A percentile compares a stretch with the other conserved stretches of the same genome.
phyloP scores from a whole-genome alignment of 2,888 invertebrate species.

The Anorthoa munda region DNA sequence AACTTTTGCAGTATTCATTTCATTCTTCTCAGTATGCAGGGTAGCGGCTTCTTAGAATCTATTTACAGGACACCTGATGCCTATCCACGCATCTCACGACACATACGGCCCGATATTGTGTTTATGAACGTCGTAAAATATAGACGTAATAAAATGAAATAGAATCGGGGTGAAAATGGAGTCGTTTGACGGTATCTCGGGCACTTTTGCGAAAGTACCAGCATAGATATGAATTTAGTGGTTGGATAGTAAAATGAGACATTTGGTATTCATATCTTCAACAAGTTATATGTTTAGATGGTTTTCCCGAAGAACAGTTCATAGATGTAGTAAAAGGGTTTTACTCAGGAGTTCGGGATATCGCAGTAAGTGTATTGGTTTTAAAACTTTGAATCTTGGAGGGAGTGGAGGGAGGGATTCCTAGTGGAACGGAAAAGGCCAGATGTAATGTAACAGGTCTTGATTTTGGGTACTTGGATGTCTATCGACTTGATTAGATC shows the following conservation, averaged over 20 bases:
- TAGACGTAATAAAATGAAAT: constrained; percentile 47
- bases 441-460: too few relatives aligned
- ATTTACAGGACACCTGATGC: constrained; percentile 68
- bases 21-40: background rate
- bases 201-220: constrained; percentile 13
- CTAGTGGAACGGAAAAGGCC: too few relatives aligned
- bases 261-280: constrained; percentile 32
- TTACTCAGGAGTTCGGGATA: background rate
- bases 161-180: constrained; percentile 34
- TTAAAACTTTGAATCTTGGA: background rate
- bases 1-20: constrained; percentile 26
- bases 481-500: background rate
- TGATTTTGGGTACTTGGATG: background rate
- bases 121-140: constrained; percentile 58
- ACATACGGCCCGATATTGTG: constrained; percentile 47
- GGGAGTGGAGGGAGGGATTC: background rate
- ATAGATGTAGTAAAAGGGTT: background rate
- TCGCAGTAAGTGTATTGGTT: background rate
- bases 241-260: constrained; percentile 28
- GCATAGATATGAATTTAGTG: constrained; percentile 35
- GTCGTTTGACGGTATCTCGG: constrained; percentile 18
- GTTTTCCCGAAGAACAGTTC: background rate
- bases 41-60: constrained; percentile 56
- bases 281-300: constrained; percentile 1
- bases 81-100: constrained; percentile 39